Percentiles rank a stretch among this genome's conserved stretches.
Conservation (phyloP, 1,140 invertebrate genomes). For the Gonioctena quinquepunctata region DNA sequence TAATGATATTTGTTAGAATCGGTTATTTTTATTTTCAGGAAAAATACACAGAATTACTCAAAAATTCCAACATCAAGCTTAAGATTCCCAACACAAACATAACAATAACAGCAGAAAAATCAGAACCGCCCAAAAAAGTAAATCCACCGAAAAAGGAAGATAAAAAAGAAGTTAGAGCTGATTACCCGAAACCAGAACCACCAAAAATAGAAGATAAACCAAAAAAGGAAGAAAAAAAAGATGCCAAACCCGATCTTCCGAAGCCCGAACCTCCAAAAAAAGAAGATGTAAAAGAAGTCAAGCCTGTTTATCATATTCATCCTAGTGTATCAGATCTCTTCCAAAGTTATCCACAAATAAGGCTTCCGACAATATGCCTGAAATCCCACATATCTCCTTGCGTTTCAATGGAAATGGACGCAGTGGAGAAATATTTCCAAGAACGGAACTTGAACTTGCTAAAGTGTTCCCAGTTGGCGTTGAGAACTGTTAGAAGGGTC, state of each 20-base stretch:
- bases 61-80: not conserved
- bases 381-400: conserved; percentile 16
- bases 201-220: too few relatives aligned
- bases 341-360: conserved; percentile 20
- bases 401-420: conserved; percentile 25
- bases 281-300: not conserved
- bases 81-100: not conserved
- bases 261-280: too few relatives aligned
- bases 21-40: too few relatives aligned
- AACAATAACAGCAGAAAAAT: not conserved
- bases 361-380: conserved; percentile 28
- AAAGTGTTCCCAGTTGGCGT: not conserved
- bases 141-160: not conserved
- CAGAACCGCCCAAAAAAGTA: too few relatives aligned
- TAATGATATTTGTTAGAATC: too few relatives aligned
- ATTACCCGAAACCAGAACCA: too few relatives aligned
- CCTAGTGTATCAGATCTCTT: conserved; percentile 21
- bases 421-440: conserved; percentile 23
- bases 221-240: not conserved
- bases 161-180: not conserved
- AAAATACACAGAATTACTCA: not conserved
- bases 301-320: conserved; percentile 12
- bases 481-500: not conserved
- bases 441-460: not conserved
- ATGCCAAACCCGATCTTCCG: too few relatives aligned